These are phyloP conservation scores for Drosophila tsacasi DNA, from an alignment of 1,140 invertebrate genomes.

Conservation along the genomic window DNA sequence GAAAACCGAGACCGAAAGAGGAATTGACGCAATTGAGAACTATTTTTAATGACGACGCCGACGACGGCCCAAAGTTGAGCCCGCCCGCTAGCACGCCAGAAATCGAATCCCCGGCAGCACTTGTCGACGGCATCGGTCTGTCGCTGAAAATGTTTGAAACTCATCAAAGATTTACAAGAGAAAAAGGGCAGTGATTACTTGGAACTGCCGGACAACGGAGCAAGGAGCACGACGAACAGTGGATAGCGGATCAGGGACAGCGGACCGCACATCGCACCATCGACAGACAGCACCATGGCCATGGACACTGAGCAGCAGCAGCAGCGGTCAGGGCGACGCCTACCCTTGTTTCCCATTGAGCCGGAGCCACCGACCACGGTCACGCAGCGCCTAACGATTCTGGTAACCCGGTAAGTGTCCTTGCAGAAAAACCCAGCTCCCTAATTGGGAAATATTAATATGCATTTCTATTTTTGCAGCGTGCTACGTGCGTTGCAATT, in stretches of 20 bases:
- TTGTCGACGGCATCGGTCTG: neutral
- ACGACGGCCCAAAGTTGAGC: conserved; percentile 4
- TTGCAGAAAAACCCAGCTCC: neutral
- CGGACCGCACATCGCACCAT: neutral
- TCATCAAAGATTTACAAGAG: conserved; percentile 71
- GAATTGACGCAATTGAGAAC: conserved; percentile 62
- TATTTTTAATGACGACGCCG: conserved; percentile 51
- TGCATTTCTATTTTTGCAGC: conserved; percentile 23
- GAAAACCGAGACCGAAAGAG: conserved; percentile 19
- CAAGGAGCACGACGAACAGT: neutral
- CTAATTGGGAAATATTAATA: neutral
- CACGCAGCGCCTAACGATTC: conserved; percentile 59
- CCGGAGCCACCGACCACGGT: conserved; percentile 59
- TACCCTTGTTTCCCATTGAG: conserved; percentile 79
- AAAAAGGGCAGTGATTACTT: conserved; percentile 25
- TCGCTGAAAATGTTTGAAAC: conserved; percentile 72
- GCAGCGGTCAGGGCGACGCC: conserved; percentile 46
- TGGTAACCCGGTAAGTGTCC: conserved; percentile 61
- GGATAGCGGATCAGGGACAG: conserved; percentile 15
- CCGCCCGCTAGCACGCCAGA: conserved; percentile 2
- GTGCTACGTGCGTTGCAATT: conserved; percentile 76
- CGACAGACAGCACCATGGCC: conserved; percentile 29
- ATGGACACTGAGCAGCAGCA: conserved; percentile 6
- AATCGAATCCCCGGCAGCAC: conserved; percentile 12
- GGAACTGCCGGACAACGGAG: conserved; percentile 7